Base-by-base conservation (phyloP, 2,888 invertebrate genomes). In the Pristionchus exspectatus region DNA sequence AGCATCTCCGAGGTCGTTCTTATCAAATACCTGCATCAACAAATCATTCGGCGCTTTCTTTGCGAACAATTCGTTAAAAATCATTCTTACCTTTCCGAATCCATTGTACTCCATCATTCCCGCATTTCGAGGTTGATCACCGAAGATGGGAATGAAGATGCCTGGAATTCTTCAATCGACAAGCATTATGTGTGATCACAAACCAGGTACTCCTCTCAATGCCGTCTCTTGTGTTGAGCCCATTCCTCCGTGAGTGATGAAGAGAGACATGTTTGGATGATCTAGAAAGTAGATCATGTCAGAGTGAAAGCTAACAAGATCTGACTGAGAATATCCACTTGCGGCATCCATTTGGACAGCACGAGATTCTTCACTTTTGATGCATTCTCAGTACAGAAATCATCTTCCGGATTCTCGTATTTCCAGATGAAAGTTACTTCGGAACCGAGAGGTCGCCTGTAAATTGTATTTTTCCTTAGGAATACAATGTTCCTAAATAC, bases 1-100 rank as follows among this genome's bases (percentile, higher is more conserved):
- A 30, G 90, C 89, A 74, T 92, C 89, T 16, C 38, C 63, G 54
- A 92, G 88, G 27, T 91, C 92, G 88, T 90, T 90, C 27, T 91
- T 91, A 72, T 92, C 91, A 85, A 90, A 92, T 14, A 91, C 88
- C 69, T 74, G 44, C 14, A 74, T 2, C 27, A 33, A 72, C 30
- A 16, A 30, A 72, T 18, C 3, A 10, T 30, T 44, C 44, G 4
- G 44, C 9, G 44, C 44, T 50, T 50, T 50, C 44, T 50, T 50
- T 50, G 44, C 44, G 9, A 12, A 66, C 0, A n/a, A 66, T 66
- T n/a, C 9, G 4, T 56, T 16, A 56, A 54, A 16, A 27, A 69
- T 69, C 69, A 30, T 69, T 38, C 44, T 16, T 5, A n/a, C 81
- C 54, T 81, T 81, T 14, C 81, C 81, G 54, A 81, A 81, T 16